A percentile compares a stretch with the other conserved stretches of the same genome.
phyloP scores from a whole-genome alignment of 2,113 vertebrate species.

The Lethenteron reissneri region DNA sequence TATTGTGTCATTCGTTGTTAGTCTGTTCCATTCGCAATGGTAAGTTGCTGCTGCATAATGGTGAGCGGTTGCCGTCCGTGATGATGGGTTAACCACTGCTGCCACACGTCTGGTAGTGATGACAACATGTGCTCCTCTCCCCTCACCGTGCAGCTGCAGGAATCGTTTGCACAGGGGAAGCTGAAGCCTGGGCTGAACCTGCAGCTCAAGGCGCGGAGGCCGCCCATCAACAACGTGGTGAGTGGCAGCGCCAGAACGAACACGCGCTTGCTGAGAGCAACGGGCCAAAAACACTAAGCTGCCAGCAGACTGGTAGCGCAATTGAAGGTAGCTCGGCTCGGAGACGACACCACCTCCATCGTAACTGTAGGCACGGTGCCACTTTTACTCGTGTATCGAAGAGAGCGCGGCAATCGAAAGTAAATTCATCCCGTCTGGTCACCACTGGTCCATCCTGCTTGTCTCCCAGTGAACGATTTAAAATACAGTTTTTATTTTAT shows the following conservation, averaged over 20 bases:
- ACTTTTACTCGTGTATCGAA: not conserved
- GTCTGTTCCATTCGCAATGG: too few species aligned
- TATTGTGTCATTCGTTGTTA: too few species aligned
- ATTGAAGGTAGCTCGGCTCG: not conserved
- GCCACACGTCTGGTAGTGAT: too few species aligned
- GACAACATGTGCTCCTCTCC: too few species aligned
- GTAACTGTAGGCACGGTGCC: not conserved
- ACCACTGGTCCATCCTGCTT: too few species aligned
- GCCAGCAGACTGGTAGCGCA: not conserved
- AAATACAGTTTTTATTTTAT: not conserved
- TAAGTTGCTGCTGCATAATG: too few species aligned
- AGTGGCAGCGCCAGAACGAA: constrained; percentile 16
- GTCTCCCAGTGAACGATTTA: not conserved
- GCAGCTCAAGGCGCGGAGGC: constrained; percentile 33
- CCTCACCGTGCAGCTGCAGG: constrained; percentile 37
- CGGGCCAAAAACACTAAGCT: not conserved
- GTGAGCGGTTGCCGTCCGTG: too few species aligned
- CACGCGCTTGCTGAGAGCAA: not conserved
- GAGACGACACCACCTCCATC: not conserved
- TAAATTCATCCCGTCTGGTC: too few species aligned
- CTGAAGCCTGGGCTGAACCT: constrained; percentile 71
- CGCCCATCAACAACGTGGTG: constrained; percentile 40
- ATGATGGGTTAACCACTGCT: too few species aligned
- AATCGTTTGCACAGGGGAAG: constrained; percentile 45
- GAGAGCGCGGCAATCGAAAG: too few species aligned